Percentiles rank a stretch among this genome's conserved stretches.
Conservation (phyloP, 1,140 invertebrate genomes). For the Stratiolaelaps scimitus region DNA sequence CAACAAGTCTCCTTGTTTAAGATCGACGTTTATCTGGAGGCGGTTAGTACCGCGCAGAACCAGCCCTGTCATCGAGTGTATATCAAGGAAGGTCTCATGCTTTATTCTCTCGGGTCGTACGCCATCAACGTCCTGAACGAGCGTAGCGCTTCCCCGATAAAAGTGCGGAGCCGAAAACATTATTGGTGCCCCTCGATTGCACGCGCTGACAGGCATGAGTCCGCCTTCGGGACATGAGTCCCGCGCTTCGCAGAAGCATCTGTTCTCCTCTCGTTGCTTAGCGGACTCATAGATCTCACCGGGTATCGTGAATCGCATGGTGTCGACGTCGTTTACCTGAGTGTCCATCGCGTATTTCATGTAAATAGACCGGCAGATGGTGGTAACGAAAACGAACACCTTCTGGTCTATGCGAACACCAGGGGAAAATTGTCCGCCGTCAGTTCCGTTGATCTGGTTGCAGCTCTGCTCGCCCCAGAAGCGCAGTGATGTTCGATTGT, state of each 20-base stretch:
- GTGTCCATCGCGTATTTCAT: conserved; percentile 35
- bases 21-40: background rate
- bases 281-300: conserved; percentile 32
- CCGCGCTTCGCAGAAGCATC: background rate
- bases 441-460: conserved; percentile 39
- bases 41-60: background rate
- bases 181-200: conserved; percentile 38
- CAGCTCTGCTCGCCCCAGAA: conserved; percentile 33
- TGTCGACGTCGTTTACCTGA: conserved; percentile 35
- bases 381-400: conserved; percentile 37
- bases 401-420: conserved; percentile 36
- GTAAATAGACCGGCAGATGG: conserved; percentile 38
- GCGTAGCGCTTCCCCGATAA: conserved; percentile 35
- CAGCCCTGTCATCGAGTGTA: conserved; percentile 35
- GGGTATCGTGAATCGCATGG: conserved; percentile 35
- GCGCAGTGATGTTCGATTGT: background rate
- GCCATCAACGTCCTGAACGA: conserved; percentile 34
- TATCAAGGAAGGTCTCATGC: conserved; percentile 39
- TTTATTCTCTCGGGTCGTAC: conserved; percentile 34
- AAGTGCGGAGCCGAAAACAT: conserved; percentile 39
- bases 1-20: background rate
- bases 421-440: conserved; percentile 39
- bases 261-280: too few relatives aligned
- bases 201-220: conserved; percentile 36
- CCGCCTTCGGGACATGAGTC: conserved; percentile 34